Percentiles rank a stretch among this genome's conserved stretches.
Conservation (phyloP, 2,888 invertebrate species). For the Cybosia mesomella region DNA sequence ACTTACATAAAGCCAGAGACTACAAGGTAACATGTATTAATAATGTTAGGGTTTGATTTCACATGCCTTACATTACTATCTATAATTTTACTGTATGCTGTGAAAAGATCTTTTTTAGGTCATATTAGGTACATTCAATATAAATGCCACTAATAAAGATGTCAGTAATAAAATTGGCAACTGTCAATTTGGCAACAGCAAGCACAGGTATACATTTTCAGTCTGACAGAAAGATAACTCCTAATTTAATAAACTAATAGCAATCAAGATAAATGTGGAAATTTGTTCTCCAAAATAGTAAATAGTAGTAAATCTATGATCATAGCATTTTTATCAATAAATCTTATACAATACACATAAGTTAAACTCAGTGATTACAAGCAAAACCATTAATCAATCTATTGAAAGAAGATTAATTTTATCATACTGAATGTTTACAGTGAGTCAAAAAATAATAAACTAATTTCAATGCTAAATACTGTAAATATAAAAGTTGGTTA, state of each 20-base stretch:
- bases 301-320: constrained; percentile 6
- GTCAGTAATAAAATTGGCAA: constrained; percentile 66
- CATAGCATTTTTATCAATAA: constrained; percentile 5
- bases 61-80: constrained; percentile 34
- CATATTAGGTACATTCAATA: neutral
- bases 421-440: constrained; percentile 3
- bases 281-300: constrained; percentile 36
- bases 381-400: constrained; percentile 5
- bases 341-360: constrained; percentile 11
- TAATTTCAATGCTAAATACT: constrained; percentile 1
- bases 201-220: constrained; percentile 62
- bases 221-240: constrained; percentile 54
- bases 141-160: constrained; percentile 38
- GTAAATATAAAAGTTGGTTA: neutral
- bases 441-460: constrained; percentile 3
- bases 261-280: constrained; percentile 30
- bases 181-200: constrained; percentile 72
- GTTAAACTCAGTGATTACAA: constrained; percentile 8
- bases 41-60: constrained; percentile 36
- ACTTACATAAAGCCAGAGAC: constrained; percentile 52
- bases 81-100: constrained; percentile 31
- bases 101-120: constrained; percentile 27
- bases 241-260: constrained; percentile 40
- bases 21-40: constrained; percentile 67
- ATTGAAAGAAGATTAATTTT: constrained; percentile 18